A percentile compares a stretch with the other conserved stretches of the same genome.
Evolutionary conservation across 2,113 vertebrate genomes (phyloP).

Genomic region (Lagopus muta): DNA sequence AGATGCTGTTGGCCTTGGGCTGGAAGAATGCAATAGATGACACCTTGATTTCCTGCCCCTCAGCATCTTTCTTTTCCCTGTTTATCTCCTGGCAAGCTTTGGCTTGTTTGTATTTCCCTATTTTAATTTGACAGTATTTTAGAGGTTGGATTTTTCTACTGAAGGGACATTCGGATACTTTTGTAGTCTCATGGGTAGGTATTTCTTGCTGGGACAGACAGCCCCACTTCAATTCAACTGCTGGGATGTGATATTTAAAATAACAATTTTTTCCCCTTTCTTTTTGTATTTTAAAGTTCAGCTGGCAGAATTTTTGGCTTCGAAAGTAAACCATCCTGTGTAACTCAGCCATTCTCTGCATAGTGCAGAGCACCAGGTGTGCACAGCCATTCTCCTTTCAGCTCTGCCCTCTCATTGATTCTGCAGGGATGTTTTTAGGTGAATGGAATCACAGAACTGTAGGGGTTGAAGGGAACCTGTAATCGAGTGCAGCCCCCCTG

Average conservation of each 20-base stretch:
- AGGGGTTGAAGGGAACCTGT: too few species aligned
- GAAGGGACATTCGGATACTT: background rate
- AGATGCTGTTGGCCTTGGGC: background rate
- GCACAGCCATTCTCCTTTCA: background rate
- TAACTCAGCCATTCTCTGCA: background rate
- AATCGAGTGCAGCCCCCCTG: too few species aligned
- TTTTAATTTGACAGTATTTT: background rate
- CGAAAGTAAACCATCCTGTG: background rate
- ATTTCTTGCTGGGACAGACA: background rate
- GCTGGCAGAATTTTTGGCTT: background rate
- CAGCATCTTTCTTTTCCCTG: background rate
- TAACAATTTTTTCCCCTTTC: background rate
- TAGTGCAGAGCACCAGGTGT: background rate
- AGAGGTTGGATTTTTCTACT: background rate
- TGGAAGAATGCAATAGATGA: background rate
- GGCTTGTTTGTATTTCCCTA: fast-evolving
- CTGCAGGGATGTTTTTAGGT: background rate
- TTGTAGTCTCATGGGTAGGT: background rate
- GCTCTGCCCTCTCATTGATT: background rate
- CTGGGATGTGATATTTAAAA: background rate
- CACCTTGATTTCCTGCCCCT: background rate
- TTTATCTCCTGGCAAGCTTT: background rate
- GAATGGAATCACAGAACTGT: too few species aligned
- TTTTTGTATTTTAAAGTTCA: background rate
- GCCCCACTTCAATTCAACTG: background rate